Percentiles rank a stretch among this genome's conserved stretches.
Conservation (phyloP, 1,140 invertebrate genomes). For the roundworm (Caenorhabditis elegans) region WBcel235 BX284603.4:3972501-3973000, state of each 20-base stretch:
- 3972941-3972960: neutral
- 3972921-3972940: neutral
- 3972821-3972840: neutral
- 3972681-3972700: neutral
- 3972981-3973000: too few relatives aligned
- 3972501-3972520: too few relatives aligned
- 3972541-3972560: slow-evolving; percentile 98
- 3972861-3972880: neutral
- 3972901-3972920: slow-evolving; percentile 15
- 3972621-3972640: slow-evolving; percentile 42
- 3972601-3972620: slow-evolving; percentile 45
- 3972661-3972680: neutral
- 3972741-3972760: neutral
- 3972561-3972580: slow-evolving; percentile 99
- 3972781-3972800: neutral
- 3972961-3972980: neutral
- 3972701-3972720: neutral
- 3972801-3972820: neutral
- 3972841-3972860: neutral
- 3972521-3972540: too few relatives aligned
- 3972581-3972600: slow-evolving; percentile 55
- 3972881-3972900: neutral
- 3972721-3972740: neutral
- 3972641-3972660: slow-evolving; percentile 21
- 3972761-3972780: neutral